A percentile compares a stretch with the other conserved stretches of the same genome.
phyloP scores from a whole-genome alignment of 2,113 vertebrate species.

The Thalassoma bifasciatum region DNA sequence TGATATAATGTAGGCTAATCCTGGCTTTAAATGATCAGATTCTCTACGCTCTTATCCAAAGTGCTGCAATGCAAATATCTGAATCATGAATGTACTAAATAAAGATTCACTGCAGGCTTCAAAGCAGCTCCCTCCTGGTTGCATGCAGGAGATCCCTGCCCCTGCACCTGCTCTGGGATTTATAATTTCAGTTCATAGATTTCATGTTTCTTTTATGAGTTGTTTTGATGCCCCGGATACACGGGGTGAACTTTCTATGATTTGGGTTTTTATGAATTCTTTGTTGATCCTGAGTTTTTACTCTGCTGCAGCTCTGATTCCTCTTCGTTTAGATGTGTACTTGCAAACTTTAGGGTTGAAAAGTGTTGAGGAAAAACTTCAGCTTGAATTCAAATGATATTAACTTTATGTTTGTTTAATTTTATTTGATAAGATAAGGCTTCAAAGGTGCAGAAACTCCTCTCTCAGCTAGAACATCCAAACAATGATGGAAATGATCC shows the following conservation, averaged over 20 bases:
- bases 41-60: conserved; percentile 47
- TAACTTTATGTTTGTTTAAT: neutral
- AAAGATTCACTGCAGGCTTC: conserved; percentile 49
- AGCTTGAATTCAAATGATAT: neutral
- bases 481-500: no score
- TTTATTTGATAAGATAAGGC: no score
- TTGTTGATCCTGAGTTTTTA: neutral
- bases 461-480: no score
- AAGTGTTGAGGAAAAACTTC: neutral
- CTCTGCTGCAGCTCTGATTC: neutral
- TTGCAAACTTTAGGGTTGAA: neutral
- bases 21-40: conserved; percentile 48
- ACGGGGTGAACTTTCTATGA: neutral
- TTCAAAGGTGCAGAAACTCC: no score
- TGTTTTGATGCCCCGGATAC: conserved; percentile 12
- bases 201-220: conserved; percentile 5
- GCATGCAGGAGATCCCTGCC: conserved; percentile 2
- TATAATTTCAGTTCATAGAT: conserved; percentile 11
- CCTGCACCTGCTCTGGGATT: conserved; percentile 39
- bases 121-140: conserved; percentile 36
- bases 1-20: conserved; percentile 67
- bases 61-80: conserved; percentile 54
- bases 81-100: conserved; percentile 63
- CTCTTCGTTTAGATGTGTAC: neutral
- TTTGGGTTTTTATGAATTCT: neutral